Evolutionary conservation across 2,888 invertebrate genomes (phyloP).

Genomic region (Syrista parreyssii): DNA sequence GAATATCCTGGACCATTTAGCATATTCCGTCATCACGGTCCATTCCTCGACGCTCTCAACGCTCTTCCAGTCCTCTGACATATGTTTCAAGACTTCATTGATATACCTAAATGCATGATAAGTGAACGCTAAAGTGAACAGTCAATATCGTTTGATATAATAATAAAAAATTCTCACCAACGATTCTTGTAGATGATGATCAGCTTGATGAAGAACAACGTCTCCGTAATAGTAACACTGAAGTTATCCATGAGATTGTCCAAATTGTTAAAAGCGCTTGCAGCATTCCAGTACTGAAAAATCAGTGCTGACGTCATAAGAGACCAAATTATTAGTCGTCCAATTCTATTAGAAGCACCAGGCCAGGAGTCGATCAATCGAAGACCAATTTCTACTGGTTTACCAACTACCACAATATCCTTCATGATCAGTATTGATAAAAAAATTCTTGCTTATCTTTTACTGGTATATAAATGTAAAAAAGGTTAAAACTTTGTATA

Average conservation of each 20-base stretch:
- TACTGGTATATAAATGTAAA: not conserved
- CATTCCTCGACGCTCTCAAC: not conserved
- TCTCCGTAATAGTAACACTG: constrained; percentile 28
- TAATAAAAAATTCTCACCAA: constrained; percentile 16
- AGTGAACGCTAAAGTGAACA: not conserved
- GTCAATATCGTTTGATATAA: not conserved
- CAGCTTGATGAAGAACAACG: constrained; percentile 24
- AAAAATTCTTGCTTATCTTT: not conserved
- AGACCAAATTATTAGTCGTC: constrained; percentile 21
- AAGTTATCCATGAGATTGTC: constrained; percentile 26
- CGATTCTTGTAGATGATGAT: constrained; percentile 26
- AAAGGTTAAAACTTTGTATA: not conserved
- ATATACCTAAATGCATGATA: not conserved
- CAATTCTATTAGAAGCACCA: constrained; percentile 10
- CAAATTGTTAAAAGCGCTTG: constrained; percentile 12
- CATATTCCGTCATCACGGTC: not conserved
- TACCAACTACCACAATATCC: constrained; percentile 13
- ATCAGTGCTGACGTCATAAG: constrained; percentile 21
- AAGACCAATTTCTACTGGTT: constrained; percentile 24
- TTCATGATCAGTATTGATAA: not conserved
- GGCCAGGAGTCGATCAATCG: constrained; percentile 33
- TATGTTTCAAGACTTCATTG: not conserved
- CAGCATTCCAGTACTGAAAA: constrained; percentile 28
- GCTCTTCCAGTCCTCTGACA: not conserved
- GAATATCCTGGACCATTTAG: not conserved